Base-by-base conservation (phyloP, 2,797 vertebrate genomes). In the Megaceryle alcyon region DNA sequence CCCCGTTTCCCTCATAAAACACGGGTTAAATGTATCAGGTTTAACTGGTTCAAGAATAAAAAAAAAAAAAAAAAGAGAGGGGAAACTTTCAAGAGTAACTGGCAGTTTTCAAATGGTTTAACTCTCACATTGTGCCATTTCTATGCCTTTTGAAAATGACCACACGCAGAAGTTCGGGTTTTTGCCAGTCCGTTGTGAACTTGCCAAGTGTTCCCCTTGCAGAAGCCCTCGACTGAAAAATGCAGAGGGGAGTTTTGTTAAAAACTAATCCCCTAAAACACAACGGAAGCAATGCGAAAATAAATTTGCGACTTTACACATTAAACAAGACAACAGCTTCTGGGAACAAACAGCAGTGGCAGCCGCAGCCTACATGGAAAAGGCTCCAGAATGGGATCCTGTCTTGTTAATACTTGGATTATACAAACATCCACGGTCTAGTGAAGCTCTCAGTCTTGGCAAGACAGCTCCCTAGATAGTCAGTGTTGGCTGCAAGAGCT, bases 321-420 rank as follows among this genome's bases (percentile, higher is more conserved):
- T 95, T 72, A 92, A 71, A 25, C 69, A 92, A 75, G 31, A 70
- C 90, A 94, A 82, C 70, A 57, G 51, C 79, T 92, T 76, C 71
- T 90, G 86, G 68, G 81, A 93, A 91, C 79, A 92, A 96, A 71
- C 60, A 87, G 90, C 81, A 56, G 86, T 16, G 66, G 68, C 90
- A 93, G 92, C 68, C 88, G 2, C 71, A 85, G 69, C 82, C 57
- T 39, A 71, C 68, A 64, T n/a, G 69, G 84, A 75, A 96, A 95
- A 19, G 46, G 70, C 83, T 92, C 73, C 91, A 84, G 82, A 92
- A 90, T 13, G 71, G 92, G 90, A 77, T 20, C 64, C 18, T 4
- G 39, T 26, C 90, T 60, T 33, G 93, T 87, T 96, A 88, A 83
- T 96, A 68, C 76, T 91, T 83, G n/a, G 91, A 80, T 95, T 96